Evolutionary conservation across 2,113 vertebrate species (phyloP), one percentile per base, ranked within the genome.

Genomic region (Rhinopomastus cyanomelas): DNA sequence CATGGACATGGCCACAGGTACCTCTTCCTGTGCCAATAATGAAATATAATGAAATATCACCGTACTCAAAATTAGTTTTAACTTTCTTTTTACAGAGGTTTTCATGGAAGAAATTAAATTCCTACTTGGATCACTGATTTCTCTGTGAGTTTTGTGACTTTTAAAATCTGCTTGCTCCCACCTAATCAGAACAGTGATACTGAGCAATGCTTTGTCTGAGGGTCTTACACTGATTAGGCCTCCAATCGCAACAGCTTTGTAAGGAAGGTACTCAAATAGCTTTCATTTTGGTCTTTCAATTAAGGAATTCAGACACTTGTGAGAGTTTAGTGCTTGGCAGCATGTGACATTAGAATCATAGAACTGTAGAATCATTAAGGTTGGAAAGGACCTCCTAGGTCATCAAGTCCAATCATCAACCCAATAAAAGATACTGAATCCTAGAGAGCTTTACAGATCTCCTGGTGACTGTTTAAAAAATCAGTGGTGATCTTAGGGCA

Each of bases 261-360:
- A 82, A 66, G 32, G 32, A 2, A 79, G 57, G 4, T 72, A 46
- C 51, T 76, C 61, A 90, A 49, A 65, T 37, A 73, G 51, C 39
- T 81, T 87, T 90, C 84, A 55, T 53, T 72, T 90, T 52, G 17
- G 11, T 61, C 30, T 95, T 92, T 89, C 51, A 30, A 76, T 56
- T 66, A 62, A 80, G 27, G 42, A 87, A 68, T 87, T 88, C 0
- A 1, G 12, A 65, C 74, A 59, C 34, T 69, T 66, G 15, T 49
- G 75, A 89, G 51, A 80, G 12, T 37, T 57, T 82, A 82, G 59
- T 65, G 21, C n/a, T 51, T 91, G 82, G 56, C 39, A 75, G 66
- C 48, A 34, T 36, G 29, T 71, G 37, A 61, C 60, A 44, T 14
- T 86, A 48, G 49, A 81, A 42, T 42, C 39, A 42, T 15, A 42